phyloP scores from a whole-genome alignment of 2,113 vertebrate genomes.

The Dunckerocampus dactyliophorus region DNA sequence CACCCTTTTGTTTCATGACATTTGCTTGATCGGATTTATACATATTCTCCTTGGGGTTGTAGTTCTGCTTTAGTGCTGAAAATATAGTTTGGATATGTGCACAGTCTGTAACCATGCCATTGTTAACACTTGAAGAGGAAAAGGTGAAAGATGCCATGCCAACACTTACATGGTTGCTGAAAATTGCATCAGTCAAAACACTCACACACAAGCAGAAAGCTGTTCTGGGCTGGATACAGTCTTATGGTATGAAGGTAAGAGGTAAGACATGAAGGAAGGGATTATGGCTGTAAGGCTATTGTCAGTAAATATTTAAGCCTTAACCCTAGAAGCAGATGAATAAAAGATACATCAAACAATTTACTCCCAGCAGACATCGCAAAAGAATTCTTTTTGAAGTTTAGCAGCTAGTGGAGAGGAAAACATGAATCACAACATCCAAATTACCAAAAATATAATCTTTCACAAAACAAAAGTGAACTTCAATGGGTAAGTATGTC shows the following conservation, averaged over 20 bases:
- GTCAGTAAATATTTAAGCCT: no score
- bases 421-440: neutral
- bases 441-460: neutral
- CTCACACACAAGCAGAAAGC: neutral
- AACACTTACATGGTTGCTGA: neutral
- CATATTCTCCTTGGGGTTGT: neutral
- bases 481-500: neutral
- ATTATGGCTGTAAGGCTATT: neutral
- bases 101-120: neutral
- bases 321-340: no score
- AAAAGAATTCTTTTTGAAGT: neutral
- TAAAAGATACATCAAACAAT: no score
- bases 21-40: slow-evolving; percentile 2
- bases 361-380: no score
- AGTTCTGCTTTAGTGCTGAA: neutral
- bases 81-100: neutral
- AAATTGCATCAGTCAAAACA: neutral
- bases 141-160: neutral
- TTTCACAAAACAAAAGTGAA: slow-evolving; percentile 6
- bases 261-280: neutral
- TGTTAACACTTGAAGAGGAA: neutral
- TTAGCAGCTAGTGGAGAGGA: neutral
- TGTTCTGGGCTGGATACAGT: neutral
- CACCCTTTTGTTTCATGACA: slow-evolving; percentile 7
- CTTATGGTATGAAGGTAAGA: neutral